phyloP scores from a whole-genome alignment of 1,140 invertebrate genomes.

The Sipha flava region DNA sequence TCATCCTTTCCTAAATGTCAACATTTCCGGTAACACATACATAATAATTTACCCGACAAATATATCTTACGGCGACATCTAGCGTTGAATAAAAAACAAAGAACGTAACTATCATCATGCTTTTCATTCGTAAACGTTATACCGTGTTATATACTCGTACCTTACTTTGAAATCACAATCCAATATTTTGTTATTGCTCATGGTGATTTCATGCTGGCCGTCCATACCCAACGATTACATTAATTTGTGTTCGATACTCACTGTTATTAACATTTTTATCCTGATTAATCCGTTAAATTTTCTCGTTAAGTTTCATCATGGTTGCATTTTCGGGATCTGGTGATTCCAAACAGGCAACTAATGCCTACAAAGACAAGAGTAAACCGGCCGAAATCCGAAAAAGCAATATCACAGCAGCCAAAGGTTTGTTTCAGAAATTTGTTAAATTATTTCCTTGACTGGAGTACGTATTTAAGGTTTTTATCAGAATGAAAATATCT shows the following conservation, averaged over 20 bases:
- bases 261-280: neutral
- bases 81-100: neutral
- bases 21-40: no score
- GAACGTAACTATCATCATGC: neutral
- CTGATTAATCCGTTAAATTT: neutral
- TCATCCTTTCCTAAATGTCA: no score
- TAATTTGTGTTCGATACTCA: neutral
- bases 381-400: slow-evolving; percentile 36
- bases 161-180: neutral
- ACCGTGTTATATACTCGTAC: neutral
- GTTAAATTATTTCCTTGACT: no score
- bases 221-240: neutral
- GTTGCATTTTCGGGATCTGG: slow-evolving; percentile 27
- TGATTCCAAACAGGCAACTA: slow-evolving; percentile 17
- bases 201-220: neutral
- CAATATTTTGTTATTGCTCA: neutral
- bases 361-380: slow-evolving; percentile 33
- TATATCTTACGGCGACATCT: neutral
- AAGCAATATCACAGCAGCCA: slow-evolving; percentile 95
- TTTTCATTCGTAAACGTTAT: neutral
- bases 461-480: no score
- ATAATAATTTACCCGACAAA: no score
- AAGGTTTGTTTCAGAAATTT: slow-evolving; percentile 58
- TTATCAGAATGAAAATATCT: no score
- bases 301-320: neutral